These are phyloP conservation scores for Diaprepes abbreviatus DNA, from an alignment of 2,888 invertebrate genomes.

Conservation along the genomic window DNA sequence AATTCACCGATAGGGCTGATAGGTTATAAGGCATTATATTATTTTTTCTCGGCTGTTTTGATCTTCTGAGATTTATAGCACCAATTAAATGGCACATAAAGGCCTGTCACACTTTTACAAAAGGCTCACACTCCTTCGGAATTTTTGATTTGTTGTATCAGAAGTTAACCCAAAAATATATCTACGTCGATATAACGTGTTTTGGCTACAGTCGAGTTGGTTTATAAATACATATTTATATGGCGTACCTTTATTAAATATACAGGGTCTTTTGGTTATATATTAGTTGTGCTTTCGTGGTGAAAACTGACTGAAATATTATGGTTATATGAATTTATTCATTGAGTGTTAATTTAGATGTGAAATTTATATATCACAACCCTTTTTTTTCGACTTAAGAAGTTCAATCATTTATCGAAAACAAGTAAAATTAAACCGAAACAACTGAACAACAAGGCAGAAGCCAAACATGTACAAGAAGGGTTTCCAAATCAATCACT, in stretches of 20 bases:
- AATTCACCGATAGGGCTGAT: constrained; percentile 37
- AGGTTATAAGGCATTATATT: constrained; percentile 41
- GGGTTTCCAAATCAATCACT: constrained; percentile 35
- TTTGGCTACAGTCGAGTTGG: not conserved
- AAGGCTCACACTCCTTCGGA: constrained; percentile 30
- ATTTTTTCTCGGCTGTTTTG: constrained; percentile 38
- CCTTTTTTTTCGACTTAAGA: not conserved
- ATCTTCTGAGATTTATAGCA: constrained; percentile 40
- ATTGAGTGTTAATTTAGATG: no score
- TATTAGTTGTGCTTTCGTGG: no score
- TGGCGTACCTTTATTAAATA: not conserved
- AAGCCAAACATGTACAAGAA: constrained; percentile 14
- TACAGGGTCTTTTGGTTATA: not conserved
- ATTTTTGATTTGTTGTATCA: constrained; percentile 41
- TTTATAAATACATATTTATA: not conserved
- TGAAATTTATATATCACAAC: no score
- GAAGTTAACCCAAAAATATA: constrained; percentile 36
- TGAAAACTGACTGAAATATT: no score
- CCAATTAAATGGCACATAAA: constrained; percentile 41
- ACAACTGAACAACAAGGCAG: constrained; percentile 5
- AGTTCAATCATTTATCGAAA: constrained; percentile 7
- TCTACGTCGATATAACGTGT: constrained; percentile 22
- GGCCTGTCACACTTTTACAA: constrained; percentile 37
- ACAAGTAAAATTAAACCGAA: constrained; percentile 18
- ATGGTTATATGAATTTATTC: no score